phyloP scores from a whole-genome alignment of 2,888 invertebrate species.

The Choristoneura rosaceana region DNA sequence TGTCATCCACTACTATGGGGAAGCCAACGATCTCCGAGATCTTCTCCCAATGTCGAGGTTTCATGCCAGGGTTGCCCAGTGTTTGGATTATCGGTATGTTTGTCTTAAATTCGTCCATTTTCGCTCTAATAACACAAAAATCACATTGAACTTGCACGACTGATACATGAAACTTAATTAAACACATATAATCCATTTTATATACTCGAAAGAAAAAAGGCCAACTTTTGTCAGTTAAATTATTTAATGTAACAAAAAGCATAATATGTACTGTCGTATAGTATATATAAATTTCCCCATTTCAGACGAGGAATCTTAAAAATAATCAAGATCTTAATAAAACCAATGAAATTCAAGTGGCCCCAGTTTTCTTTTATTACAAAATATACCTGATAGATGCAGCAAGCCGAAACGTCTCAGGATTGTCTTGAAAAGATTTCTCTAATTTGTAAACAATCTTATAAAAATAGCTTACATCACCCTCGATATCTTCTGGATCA shows the following conservation, averaged over 20 bases:
- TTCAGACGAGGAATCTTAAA: too few relatives aligned
- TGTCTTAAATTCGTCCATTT: conserved; percentile 95
- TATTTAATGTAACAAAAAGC: too few relatives aligned
- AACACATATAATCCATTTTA: too few relatives aligned
- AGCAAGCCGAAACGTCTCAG: conserved; percentile 90
- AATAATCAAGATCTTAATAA: too few relatives aligned
- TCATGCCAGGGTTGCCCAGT: conserved; percentile 97
- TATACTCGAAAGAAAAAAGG: too few relatives aligned
- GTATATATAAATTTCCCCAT: neutral
- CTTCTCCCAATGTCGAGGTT: conserved; percentile 96
- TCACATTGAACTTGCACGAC: neutral
- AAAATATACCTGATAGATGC: conserved; percentile 74
- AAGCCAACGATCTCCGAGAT: conserved; percentile 98
- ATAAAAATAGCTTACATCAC: conserved; percentile 88
- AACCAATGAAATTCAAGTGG: too few relatives aligned
- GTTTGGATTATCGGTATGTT: conserved; percentile 96
- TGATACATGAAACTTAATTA: neutral
- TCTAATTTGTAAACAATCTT: conserved; percentile 95
- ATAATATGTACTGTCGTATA: too few relatives aligned
- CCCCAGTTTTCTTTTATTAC: too few relatives aligned
- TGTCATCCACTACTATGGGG: conserved; percentile 93
- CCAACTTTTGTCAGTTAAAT: too few relatives aligned
- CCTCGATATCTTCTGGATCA: conserved; percentile 95
- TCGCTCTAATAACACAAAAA: conserved; percentile 72
- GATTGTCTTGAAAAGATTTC: conserved; percentile 92